Conservation (phyloP, 2,797 vertebrate genomes). For the Salmo trutta region DNA sequence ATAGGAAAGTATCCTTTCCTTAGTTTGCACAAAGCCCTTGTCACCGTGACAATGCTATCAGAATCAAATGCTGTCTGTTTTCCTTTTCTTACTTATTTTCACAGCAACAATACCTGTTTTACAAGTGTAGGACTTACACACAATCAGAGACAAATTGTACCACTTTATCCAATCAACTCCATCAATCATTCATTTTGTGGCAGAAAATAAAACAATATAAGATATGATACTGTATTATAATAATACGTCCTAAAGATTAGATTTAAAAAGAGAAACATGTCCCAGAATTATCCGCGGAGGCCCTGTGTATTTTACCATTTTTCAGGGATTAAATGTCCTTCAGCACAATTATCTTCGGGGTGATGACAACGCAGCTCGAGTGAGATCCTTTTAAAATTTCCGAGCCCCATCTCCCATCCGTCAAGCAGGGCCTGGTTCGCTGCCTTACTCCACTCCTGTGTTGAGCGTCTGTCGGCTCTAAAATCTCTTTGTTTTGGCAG, state of each 20-base stretch:
- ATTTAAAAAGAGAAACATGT: slow-evolving; percentile 1
- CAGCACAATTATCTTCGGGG: slow-evolving; percentile 37
- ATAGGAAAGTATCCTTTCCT: slow-evolving; percentile 10
- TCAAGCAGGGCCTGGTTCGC: slow-evolving; percentile 29
- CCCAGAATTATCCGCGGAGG: not conserved
- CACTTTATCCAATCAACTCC: not conserved
- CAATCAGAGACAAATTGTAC: too few species aligned
- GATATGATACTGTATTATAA: not conserved
- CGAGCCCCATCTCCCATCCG: slow-evolving; percentile 32
- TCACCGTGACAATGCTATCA: slow-evolving; percentile 35
- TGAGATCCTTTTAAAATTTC: slow-evolving; percentile 35
- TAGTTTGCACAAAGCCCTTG: slow-evolving; percentile 38
- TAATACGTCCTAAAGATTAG: not conserved
- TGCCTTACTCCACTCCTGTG: slow-evolving; percentile 44
- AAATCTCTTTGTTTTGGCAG: slow-evolving; percentile 73
- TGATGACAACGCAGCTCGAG: slow-evolving; percentile 29
- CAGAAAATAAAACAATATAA: not conserved
- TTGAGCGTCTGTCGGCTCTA: slow-evolving; percentile 52
- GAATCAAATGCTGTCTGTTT: slow-evolving; percentile 15
- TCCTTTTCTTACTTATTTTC: slow-evolving; percentile 17
- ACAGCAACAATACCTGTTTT: slow-evolving; percentile 33
- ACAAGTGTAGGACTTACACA: not conserved
- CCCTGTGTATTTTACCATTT: not conserved
- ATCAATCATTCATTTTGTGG: slow-evolving; percentile 9
- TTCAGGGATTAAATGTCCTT: slow-evolving; percentile 32